Percentiles rank a stretch among this genome's conserved stretches.
phyloP scores from a whole-genome alignment of 2,797 vertebrate genomes.

The Coregonus sp. region DNA sequence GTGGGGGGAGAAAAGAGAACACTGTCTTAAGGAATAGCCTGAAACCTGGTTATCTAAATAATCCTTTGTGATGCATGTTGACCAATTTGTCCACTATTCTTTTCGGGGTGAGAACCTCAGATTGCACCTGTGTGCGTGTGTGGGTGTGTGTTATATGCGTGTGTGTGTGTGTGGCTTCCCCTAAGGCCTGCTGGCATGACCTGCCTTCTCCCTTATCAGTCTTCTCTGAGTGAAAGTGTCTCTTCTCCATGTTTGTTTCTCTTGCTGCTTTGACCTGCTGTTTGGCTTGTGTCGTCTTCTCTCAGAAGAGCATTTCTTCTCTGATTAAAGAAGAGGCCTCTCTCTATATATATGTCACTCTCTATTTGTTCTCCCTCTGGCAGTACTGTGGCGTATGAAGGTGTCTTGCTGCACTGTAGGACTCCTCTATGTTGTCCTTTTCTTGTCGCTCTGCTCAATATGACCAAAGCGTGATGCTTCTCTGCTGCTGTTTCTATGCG shows the following conservation, averaged over 20 bases:
- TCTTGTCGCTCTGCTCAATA: conserved; percentile 55
- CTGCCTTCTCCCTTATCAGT: neutral
- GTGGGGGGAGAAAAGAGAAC: conserved; percentile 46
- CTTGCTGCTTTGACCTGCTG: conserved; percentile 40
- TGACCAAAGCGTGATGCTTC: conserved; percentile 20
- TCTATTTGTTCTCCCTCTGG: conserved; percentile 57
- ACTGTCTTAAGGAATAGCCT: conserved; percentile 52
- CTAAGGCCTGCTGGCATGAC: conserved; percentile 48
- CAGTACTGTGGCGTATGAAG: conserved; percentile 46
- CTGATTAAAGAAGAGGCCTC: conserved; percentile 44
- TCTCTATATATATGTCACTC: conserved; percentile 60
- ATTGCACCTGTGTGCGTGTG: conserved; percentile 7
- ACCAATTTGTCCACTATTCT: conserved; percentile 53
- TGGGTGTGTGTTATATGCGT: no score
- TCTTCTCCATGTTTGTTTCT: conserved; percentile 45
- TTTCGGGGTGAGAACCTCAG: conserved; percentile 27
- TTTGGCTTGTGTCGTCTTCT: conserved; percentile 41
- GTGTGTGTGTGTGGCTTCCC: conserved; percentile 8
- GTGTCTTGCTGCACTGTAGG: conserved; percentile 53
- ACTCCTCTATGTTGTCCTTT: conserved; percentile 61
- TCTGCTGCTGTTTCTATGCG: conserved; percentile 26
- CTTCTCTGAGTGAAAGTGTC: conserved; percentile 43
- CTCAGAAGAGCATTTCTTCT: conserved; percentile 42
- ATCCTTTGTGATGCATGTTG: conserved; percentile 70
- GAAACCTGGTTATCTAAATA: conserved; percentile 41